Conservation (phyloP, 1,140 invertebrate genomes). For the Papilio xuthus region DNA sequence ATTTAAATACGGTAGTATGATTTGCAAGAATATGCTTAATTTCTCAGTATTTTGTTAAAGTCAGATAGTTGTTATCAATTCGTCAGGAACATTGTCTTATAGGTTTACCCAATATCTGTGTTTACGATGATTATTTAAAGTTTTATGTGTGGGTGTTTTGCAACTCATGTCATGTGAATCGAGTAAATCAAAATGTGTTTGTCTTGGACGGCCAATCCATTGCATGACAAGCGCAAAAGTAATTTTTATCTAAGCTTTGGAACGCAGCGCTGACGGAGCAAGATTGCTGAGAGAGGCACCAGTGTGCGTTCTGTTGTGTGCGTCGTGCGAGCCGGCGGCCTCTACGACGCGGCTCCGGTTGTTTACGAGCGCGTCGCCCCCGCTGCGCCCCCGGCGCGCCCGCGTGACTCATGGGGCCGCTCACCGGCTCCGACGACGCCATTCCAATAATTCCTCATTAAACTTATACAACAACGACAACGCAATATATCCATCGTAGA, state of each 20-base stretch:
- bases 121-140: background rate
- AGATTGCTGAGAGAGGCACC: background rate
- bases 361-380: slow-evolving; percentile 59
- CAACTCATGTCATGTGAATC: background rate
- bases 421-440: slow-evolving; percentile 45
- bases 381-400: slow-evolving; percentile 46
- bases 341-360: slow-evolving; percentile 59
- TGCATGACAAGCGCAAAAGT: slow-evolving; percentile 3
- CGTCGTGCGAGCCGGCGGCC: slow-evolving; percentile 63
- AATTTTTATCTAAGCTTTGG: slow-evolving; percentile 19
- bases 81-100: background rate
- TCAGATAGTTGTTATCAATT: background rate
- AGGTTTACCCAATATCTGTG: background rate
- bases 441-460: slow-evolving; percentile 48
- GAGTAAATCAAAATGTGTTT: slow-evolving; percentile 33
- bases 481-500: background rate
- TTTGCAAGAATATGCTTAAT: background rate
- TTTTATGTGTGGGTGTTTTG: slow-evolving; percentile 7
- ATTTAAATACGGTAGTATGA: background rate
- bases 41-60: background rate
- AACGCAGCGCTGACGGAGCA: slow-evolving; percentile 33
- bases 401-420: slow-evolving; percentile 55
- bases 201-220: background rate
- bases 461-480: slow-evolving; percentile 34
- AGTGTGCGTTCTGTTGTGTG: slow-evolving; percentile 38